These are phyloP conservation scores for Euplexia lucipara DNA, from an alignment of 2,888 invertebrate species.

Conservation along the genomic window DNA sequence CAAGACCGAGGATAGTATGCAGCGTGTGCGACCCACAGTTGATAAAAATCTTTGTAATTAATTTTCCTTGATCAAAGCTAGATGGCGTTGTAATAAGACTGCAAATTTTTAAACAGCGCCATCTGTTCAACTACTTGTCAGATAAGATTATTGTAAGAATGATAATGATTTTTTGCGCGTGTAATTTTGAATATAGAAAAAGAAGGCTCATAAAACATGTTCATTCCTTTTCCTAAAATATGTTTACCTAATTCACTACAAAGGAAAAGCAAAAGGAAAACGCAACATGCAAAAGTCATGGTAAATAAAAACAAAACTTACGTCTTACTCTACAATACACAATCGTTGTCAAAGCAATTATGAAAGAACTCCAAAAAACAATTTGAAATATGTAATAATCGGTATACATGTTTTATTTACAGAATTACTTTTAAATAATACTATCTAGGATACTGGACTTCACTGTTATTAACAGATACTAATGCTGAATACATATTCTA, in stretches of 20 bases:
- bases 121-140: background rate
- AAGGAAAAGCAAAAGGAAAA: no score
- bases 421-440: background rate
- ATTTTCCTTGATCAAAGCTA: background rate
- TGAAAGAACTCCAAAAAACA: constrained; percentile 36
- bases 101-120: background rate
- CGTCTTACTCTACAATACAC: constrained; percentile 29
- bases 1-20: no score
- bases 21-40: no score
- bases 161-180: no score
- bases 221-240: no score
- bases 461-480: constrained; percentile 15
- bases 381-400: constrained; percentile 47
- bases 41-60: background rate
- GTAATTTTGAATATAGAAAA: no score
- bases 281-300: background rate
- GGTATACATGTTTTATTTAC: constrained; percentile 16
- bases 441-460: constrained; percentile 1
- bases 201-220: no score
- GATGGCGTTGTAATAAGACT: constrained; percentile 4
- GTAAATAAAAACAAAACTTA: constrained; percentile 35
- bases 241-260: no score
- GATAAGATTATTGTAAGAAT: no score
- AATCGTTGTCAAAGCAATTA: constrained; percentile 3
- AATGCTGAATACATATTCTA: constrained; percentile 23